phyloP scores from a whole-genome alignment of 2,888 invertebrate species.

The Drosophila macrothrix region DNA sequence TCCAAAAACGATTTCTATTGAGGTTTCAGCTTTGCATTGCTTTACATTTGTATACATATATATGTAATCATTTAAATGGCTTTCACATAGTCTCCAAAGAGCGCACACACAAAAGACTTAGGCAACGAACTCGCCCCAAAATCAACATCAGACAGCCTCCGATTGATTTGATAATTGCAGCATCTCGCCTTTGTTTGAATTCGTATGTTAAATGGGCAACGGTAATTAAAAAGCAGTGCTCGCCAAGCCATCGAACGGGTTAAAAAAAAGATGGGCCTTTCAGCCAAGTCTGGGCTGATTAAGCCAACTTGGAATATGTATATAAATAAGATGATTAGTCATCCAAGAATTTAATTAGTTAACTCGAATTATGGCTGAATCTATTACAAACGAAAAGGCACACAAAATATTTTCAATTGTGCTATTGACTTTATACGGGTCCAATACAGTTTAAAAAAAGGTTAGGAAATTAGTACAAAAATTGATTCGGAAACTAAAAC shows the following conservation, averaged over 20 bases:
- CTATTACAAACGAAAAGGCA: neutral
- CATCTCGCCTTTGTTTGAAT: conserved; percentile 68
- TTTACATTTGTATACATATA: conserved; percentile 52
- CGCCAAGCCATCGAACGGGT: neutral
- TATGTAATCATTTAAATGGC: conserved; percentile 70
- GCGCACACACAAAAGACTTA: conserved; percentile 73
- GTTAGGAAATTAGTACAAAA: neutral
- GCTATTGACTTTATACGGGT: neutral
- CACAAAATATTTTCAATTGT: neutral
- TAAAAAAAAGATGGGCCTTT: neutral
- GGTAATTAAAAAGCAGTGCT: conserved; percentile 50
- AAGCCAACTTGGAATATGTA: neutral
- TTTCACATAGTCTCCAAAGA: conserved; percentile 60
- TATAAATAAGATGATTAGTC: neutral
- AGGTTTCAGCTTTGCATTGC: conserved; percentile 68
- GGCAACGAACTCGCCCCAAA: conserved; percentile 77
- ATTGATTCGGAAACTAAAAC: neutral
- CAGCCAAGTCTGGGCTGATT: neutral
- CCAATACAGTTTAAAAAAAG: neutral
- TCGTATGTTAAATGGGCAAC: conserved; percentile 41
- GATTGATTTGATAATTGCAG: conserved; percentile 75
- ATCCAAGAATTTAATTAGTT: neutral
- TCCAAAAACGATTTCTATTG: conserved; percentile 76
- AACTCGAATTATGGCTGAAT: neutral
- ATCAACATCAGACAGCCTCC: conserved; percentile 53